Evolutionary conservation across 2,113 vertebrate species (phyloP).

Genomic region (Chamaea fasciata): DNA sequence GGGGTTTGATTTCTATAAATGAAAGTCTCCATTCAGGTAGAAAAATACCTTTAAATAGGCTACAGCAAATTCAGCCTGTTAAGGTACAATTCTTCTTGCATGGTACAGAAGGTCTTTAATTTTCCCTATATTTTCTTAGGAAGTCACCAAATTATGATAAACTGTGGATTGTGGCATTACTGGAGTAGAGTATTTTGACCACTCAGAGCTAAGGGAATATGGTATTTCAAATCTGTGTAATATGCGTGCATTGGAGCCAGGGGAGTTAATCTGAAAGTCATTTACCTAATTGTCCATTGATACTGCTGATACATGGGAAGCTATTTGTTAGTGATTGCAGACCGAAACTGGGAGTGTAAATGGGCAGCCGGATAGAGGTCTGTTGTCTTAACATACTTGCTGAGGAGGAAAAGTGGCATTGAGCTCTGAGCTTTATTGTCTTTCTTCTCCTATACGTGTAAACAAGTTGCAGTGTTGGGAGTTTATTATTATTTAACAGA

Average conservation of each 20-base stretch:
- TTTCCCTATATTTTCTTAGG: neutral
- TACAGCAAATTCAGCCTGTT: neutral
- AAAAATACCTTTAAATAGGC: neutral
- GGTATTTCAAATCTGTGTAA: neutral
- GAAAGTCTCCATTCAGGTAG: neutral
- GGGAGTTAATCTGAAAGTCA: neutral
- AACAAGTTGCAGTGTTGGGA: neutral
- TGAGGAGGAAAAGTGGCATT: neutral
- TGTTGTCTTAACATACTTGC: fast-evolving
- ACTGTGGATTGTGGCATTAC: neutral
- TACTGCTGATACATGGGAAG: neutral
- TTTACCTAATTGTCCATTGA: neutral
- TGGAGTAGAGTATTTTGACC: neutral
- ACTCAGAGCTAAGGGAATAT: neutral
- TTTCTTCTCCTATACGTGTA: neutral
- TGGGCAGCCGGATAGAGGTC: neutral
- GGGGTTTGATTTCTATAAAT: neutral
- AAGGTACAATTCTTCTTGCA: neutral
- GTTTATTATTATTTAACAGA: neutral
- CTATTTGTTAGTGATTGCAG: neutral
- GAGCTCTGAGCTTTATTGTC: neutral
- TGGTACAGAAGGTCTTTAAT: neutral
- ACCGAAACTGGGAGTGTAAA: neutral
- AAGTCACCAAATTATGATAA: neutral
- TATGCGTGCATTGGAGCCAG: neutral